Conservation (phyloP, 1,140 invertebrate genomes). For the Heliconius eleuchia region DNA sequence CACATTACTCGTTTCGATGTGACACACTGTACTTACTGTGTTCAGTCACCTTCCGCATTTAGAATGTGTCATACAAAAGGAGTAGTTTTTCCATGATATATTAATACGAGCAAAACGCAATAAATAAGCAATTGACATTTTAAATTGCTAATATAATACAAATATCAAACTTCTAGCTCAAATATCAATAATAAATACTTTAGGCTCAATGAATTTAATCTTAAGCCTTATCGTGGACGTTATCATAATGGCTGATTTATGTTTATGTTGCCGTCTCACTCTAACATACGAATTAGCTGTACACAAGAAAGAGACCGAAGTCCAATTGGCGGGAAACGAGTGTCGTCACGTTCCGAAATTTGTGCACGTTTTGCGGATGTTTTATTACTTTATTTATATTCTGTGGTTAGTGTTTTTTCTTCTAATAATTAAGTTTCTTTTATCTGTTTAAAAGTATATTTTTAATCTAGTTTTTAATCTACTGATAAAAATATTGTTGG, state of each 20-base stretch:
- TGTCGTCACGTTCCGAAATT: constrained; percentile 28
- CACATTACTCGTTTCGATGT: too few relatives aligned
- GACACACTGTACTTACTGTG: too few relatives aligned
- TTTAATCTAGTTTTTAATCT: background rate
- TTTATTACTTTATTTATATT: constrained; percentile 11
- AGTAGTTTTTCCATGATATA: too few relatives aligned
- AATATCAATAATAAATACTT: constrained; percentile 3
- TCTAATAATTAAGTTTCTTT: background rate
- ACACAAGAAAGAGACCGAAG: constrained; percentile 18
- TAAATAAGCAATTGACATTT: background rate
- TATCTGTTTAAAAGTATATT: background rate
- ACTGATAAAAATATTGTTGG: background rate
- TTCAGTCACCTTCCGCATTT: too few relatives aligned
- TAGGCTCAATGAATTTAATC: constrained; percentile 4
- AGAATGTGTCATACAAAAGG: too few relatives aligned
- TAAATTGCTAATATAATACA: background rate
- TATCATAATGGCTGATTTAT: constrained; percentile 42
- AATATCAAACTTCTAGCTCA: background rate
- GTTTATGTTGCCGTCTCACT: constrained; percentile 43
- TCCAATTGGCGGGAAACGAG: constrained; percentile 35
- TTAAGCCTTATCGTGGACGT: constrained; percentile 29
- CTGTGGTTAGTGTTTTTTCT: background rate
- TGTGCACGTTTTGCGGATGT: constrained; percentile 27
- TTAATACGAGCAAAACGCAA: background rate
- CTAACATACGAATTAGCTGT: background rate